phyloP scores from a whole-genome alignment of 2,113 vertebrate genomes.

The Charina bottae region DNA sequence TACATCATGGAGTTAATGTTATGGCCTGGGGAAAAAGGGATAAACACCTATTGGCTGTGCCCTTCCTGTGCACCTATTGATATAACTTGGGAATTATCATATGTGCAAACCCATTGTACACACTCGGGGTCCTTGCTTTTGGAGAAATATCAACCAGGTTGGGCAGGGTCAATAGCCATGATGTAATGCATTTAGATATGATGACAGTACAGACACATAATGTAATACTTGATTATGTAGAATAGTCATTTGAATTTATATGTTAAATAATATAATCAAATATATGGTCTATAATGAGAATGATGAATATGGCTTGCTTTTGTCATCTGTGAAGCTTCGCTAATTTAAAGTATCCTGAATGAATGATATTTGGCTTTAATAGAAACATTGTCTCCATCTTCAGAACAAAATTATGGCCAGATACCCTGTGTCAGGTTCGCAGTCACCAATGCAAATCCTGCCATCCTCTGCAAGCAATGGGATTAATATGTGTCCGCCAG shows the following conservation, averaged over 20 bases:
- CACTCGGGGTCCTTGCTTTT: neutral
- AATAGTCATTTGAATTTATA: neutral
- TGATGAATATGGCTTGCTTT: neutral
- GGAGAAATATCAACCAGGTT: neutral
- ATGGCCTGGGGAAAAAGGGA: neutral
- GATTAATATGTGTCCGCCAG: too few species aligned
- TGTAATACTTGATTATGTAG: neutral
- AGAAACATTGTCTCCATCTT: neutral
- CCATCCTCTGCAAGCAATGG: too few species aligned
- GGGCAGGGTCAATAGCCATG: neutral
- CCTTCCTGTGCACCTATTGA: neutral
- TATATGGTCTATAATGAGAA: neutral
- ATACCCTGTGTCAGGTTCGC: too few species aligned
- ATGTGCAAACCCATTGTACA: neutral
- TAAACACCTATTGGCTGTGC: neutral
- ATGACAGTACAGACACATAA: neutral
- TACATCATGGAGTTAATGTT: neutral
- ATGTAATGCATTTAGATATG: neutral
- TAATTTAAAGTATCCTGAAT: neutral
- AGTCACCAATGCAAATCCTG: too few species aligned
- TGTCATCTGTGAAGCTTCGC: neutral
- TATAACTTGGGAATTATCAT: neutral
- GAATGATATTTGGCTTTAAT: neutral
- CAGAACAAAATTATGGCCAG: neutral
- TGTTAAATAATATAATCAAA: neutral